Percentiles rank a stretch among this genome's conserved stretches.
These are phyloP conservation scores for Intellagama lesueurii DNA, from an alignment of 2,797 vertebrate species.

Conservation along the genomic window DNA sequence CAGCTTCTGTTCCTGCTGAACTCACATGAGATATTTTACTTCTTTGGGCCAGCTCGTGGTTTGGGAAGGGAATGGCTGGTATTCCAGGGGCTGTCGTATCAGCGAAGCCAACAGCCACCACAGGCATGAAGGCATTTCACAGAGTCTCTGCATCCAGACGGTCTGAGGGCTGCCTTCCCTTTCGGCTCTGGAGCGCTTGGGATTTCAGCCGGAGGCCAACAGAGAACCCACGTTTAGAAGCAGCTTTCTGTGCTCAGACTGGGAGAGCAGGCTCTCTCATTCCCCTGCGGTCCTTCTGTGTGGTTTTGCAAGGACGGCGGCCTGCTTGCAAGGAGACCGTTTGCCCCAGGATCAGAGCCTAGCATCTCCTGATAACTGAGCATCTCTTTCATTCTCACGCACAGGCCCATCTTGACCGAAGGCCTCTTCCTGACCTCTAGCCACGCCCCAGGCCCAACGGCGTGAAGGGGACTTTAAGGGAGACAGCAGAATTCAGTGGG, in stretches of 20 bases:
- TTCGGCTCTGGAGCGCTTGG: slow-evolving; percentile 56
- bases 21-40: neutral
- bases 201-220: slow-evolving; percentile 56
- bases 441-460: too few species aligned
- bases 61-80: neutral
- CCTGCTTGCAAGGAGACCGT: too few species aligned
- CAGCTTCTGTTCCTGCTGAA: neutral
- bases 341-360: neutral
- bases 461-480: too few species aligned
- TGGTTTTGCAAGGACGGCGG: too few species aligned
- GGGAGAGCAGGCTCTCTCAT: slow-evolving; percentile 25
- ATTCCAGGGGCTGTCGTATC: neutral
- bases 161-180: slow-evolving; percentile 48
- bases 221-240: slow-evolving; percentile 52
- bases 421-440: too few species aligned
- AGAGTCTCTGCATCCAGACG: slow-evolving; percentile 23
- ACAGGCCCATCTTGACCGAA: too few species aligned
- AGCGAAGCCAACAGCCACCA: slow-evolving; percentile 1
- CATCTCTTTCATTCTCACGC: too few species aligned
- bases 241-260: slow-evolving; percentile 17
- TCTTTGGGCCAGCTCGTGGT: slow-evolving; percentile 10
- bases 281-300: slow-evolving; percentile 58
- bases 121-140: neutral
- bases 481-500: too few species aligned
- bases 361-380: neutral